A percentile compares a stretch with the other conserved stretches of the same genome.
Evolutionary conservation across 1,140 invertebrate genomes (phyloP).

Genomic region (Lepidurus arcticus): DNA sequence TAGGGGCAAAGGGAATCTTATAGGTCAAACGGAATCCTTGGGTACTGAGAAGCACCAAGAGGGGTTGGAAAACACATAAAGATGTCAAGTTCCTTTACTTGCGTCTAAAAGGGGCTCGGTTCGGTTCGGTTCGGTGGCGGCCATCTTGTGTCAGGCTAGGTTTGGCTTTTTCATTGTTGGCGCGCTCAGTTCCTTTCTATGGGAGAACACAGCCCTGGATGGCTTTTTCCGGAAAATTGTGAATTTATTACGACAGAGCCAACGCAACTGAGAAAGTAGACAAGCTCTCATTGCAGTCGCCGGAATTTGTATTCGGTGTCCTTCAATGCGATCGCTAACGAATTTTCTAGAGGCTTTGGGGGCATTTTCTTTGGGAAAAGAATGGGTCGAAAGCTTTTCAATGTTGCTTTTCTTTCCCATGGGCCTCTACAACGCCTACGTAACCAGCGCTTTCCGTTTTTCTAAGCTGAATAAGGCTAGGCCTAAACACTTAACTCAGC

Average conservation of each 20-base stretch:
- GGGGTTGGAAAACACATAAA: conserved; percentile 4
- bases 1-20: background rate
- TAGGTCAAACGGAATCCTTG: background rate
- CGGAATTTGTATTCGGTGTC: background rate
- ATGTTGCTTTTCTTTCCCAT: background rate
- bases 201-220: background rate
- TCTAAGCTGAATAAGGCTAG: background rate
- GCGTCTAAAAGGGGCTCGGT: background rate
- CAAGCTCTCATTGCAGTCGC: background rate
- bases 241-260: background rate
- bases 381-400: background rate
- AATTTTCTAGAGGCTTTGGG: background rate
- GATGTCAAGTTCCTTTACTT: background rate
- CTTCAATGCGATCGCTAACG: background rate
- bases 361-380: background rate
- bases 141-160: background rate
- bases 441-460: background rate
- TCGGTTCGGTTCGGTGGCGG: background rate
- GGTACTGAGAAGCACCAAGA: background rate
- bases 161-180: background rate
- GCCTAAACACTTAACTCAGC: background rate
- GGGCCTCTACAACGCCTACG: background rate
- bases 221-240: conserved; percentile 5
- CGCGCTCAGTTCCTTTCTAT: background rate
- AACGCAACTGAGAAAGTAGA: background rate